A percentile compares a stretch with the other conserved stretches of the same genome.
Evolutionary conservation across 1,140 invertebrate genomes (phyloP).

Genomic region (Drosophila littoralis): DNA sequence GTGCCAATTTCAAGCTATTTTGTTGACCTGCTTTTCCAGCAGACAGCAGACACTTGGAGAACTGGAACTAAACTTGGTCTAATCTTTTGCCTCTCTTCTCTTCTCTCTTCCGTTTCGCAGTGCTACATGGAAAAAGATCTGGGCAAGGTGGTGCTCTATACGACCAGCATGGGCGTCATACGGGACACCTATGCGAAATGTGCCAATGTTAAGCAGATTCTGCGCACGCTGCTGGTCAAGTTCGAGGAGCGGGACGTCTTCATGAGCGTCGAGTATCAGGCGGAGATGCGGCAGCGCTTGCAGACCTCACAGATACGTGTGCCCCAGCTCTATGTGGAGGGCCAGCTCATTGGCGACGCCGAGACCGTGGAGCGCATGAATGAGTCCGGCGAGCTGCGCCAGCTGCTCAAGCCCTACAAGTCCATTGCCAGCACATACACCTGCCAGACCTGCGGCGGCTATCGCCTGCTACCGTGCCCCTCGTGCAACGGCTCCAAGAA

Average conservation of each 20-base stretch:
- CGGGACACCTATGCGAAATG: constrained; percentile 95
- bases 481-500: constrained; percentile 98
- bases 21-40: constrained; percentile 63
- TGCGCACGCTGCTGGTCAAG: constrained; percentile 95
- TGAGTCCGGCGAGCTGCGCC: constrained; percentile 94
- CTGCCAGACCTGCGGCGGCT: constrained; percentile 95
- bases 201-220: constrained; percentile 95
- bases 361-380: constrained; percentile 95
- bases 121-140: constrained; percentile 95
- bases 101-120: constrained; percentile 85
- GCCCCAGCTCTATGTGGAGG: constrained; percentile 96
- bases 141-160: constrained; percentile 96
- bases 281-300: constrained; percentile 94
- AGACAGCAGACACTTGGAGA: constrained; percentile 3
- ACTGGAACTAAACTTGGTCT: constrained; percentile 52
- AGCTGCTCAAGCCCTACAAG: constrained; percentile 95
- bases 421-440: constrained; percentile 90
- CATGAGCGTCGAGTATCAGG: constrained; percentile 94
- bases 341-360: constrained; percentile 94
- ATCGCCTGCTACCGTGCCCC: constrained; percentile 93
- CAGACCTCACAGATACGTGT: constrained; percentile 89
- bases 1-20: constrained; percentile 59
- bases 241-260: constrained; percentile 97
- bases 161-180: constrained; percentile 96
- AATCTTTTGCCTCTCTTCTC: constrained; percentile 33